Base-by-base conservation (phyloP, 2,113 vertebrate genomes). In the Toxotes chatareus region DNA sequence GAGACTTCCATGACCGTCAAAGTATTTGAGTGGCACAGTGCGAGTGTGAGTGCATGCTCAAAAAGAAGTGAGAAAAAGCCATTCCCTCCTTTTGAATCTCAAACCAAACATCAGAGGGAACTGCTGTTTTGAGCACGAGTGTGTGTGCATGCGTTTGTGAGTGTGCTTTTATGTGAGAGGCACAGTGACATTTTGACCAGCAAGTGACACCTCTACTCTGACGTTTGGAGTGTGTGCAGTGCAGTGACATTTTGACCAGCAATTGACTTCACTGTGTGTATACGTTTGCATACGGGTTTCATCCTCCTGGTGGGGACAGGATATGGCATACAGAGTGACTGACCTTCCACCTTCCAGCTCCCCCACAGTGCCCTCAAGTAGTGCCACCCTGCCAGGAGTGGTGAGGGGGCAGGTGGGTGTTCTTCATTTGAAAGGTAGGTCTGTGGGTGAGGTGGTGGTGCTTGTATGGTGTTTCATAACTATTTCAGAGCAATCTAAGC, bases 311-410 rank as follows among this genome's bases (percentile, higher is more conserved):
- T 53, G 71, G 63, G 81, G 57, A 80, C 59, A 83, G 88, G 86
- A 89, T 73, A 62, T 68, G 31, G 27, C 90, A 73, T 44, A 80
- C 84, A 21, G 83, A 69, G 73, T 10, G 70, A 42, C 53, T 93
- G 84, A 90, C 86, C 88, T 93, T 92, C 86, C 74, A 89, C 83
- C 90, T 73, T 47, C n/a, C 47, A 55, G 80, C 73, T 73, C 60
- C 66, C 89, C 88, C 51, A 73, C 77, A n/a, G 88, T 16, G 82
- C 27, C 46, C 71, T 69, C 79, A 82, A 77, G 76, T 80, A 83
- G 57, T 12, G 70, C 67, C 70, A 72, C 53, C 74, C 74, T 75
- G 57, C 68, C 51, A 53, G 34, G 66, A 73, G 61, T 66, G 79
- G 65, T 32, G 60, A 66, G 65, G 51, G n/a, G n/a, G 27, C 32